These are phyloP conservation scores for Halictus ligatus DNA, from an alignment of 2,888 invertebrate genomes.

Conservation along the genomic window DNA sequence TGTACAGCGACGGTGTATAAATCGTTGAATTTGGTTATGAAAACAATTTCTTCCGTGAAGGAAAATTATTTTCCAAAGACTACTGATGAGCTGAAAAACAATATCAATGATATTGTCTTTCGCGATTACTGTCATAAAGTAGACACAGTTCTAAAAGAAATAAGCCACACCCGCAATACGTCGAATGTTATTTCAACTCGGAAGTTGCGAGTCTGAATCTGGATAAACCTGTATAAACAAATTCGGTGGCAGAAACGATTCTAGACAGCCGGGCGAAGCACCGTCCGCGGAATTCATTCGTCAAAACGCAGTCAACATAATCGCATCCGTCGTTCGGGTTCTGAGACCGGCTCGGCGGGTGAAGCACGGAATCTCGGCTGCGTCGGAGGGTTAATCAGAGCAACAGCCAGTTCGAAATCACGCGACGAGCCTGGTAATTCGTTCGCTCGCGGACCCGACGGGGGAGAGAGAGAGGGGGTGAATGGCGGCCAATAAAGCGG, in stretches of 20 bases:
- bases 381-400: conserved; percentile 33
- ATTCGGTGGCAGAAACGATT: not conserved
- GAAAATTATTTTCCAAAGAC: too few relatives aligned
- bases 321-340: not conserved
- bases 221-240: not conserved
- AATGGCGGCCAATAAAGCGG: conserved; percentile 66
- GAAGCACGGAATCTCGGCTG: not conserved
- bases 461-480: conserved; percentile 10
- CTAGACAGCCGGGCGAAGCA: not conserved
- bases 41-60: too few relatives aligned
- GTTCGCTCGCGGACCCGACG: conserved; percentile 30
- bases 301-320: not conserved
- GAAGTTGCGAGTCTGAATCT: not conserved
- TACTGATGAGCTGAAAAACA: too few relatives aligned
- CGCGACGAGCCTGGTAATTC: conserved; percentile 56
- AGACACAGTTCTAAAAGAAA: too few relatives aligned
- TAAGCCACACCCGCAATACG: too few relatives aligned
- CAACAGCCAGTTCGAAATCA: conserved; percentile 52
- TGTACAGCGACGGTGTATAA: too few relatives aligned
- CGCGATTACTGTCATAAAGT: too few relatives aligned
- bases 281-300: not conserved
- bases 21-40: too few relatives aligned
- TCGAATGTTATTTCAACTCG: not conserved
- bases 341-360: not conserved
- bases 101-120: too few relatives aligned